Conservation (phyloP, 2,888 invertebrate species). For the Aleiodes alternator region DNA sequence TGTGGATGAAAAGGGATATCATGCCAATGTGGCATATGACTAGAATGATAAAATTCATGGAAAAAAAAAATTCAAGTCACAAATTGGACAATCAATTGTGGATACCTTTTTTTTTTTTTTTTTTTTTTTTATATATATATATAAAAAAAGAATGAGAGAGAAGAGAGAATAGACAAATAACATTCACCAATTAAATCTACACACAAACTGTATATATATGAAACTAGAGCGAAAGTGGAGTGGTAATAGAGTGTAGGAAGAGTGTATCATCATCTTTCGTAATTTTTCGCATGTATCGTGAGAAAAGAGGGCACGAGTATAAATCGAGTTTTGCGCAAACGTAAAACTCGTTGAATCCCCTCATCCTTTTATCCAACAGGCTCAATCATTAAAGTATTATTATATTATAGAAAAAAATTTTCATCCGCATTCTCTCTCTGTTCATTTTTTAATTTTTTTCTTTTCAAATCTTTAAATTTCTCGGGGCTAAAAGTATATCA, state of each 20-base stretch:
- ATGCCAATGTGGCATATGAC: conserved; percentile 84
- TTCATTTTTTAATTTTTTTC: background rate
- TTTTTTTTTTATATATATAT: background rate
- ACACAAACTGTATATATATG: conserved; percentile 17
- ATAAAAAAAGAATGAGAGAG: conserved; percentile 4
- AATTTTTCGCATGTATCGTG: conserved; percentile 43
- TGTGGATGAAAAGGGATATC: conserved; percentile 86
- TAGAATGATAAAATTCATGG: background rate
- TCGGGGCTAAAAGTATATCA: conserved; percentile 10
- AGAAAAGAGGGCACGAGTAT: conserved; percentile 41
- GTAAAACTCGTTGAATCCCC: conserved; percentile 36
- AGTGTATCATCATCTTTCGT: conserved; percentile 39
- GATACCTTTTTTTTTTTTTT: background rate
- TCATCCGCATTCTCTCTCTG: conserved; percentile 37
- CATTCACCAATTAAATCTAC: conserved; percentile 1
- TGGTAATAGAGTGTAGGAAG: conserved; percentile 26
- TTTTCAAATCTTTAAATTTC: no score
- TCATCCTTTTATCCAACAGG: conserved; percentile 24
- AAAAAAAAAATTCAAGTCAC: background rate
- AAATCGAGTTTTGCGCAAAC: conserved; percentile 29
- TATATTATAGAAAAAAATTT: conserved; percentile 41
- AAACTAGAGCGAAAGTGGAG: conserved; percentile 28
- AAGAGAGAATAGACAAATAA: background rate
- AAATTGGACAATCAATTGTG: background rate
- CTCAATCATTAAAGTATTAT: conserved; percentile 42